Evolutionary conservation across 53 echinoderm and acorn worm genomes (phyloP).

Genomic region (Paelopatides confundens): DNA sequence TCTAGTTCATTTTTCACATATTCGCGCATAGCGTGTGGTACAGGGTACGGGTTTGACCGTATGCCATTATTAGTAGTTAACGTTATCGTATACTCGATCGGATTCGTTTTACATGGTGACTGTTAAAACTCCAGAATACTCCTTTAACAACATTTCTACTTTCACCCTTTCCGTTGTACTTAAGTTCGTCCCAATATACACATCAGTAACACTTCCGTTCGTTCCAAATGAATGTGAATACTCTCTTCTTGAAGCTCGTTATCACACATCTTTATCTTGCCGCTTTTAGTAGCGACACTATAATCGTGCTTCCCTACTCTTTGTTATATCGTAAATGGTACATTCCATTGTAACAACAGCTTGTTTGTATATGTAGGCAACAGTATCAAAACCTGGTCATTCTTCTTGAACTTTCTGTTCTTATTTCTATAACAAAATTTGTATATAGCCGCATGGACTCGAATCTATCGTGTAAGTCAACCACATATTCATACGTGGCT

Average conservation of each 20-base stretch:
- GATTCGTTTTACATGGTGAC: constrained; percentile 56
- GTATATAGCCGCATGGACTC: constrained; percentile 51
- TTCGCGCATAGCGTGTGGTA: constrained; percentile 44
- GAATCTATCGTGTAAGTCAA: constrained; percentile 65
- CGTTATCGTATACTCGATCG: constrained; percentile 35
- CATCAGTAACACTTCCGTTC: constrained; percentile 55
- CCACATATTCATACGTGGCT: constrained; percentile 65
- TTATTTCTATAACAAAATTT: constrained; percentile 64
- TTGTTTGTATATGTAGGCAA: constrained; percentile 62
- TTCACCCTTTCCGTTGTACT: background rate
- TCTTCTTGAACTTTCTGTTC: constrained; percentile 57
- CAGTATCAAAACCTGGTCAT: constrained; percentile 65
- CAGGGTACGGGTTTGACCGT: constrained; percentile 58
- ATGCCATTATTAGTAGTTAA: constrained; percentile 53
- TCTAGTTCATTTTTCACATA: constrained; percentile 43
- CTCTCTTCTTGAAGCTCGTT: background rate
- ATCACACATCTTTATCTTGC: no score
- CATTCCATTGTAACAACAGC: constrained; percentile 68
- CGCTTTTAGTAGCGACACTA: constrained; percentile 51
- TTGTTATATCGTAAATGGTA: constrained; percentile 47
- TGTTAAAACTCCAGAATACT: constrained; percentile 60
- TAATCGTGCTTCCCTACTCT: constrained; percentile 63
- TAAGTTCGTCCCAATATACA: constrained; percentile 41
- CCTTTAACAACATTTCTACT: constrained; percentile 26
- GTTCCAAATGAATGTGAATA: background rate